A percentile compares a stretch with the other conserved stretches of the same genome.
Conservation (phyloP, 2,888 invertebrate genomes). For the Myathropa florea region DNA sequence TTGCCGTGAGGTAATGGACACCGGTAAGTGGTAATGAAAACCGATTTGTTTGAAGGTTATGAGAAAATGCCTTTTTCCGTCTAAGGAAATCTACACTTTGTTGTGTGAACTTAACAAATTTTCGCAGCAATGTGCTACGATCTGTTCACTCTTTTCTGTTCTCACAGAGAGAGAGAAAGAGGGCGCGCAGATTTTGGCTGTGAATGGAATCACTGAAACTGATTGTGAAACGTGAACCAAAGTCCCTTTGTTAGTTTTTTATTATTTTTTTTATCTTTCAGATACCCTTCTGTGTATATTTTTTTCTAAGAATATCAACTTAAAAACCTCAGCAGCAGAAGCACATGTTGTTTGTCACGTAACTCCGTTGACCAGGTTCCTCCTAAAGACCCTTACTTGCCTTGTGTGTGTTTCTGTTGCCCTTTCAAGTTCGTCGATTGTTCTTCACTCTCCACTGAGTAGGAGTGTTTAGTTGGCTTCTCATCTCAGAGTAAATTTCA, state of each 20-base stretch:
- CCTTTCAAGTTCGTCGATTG: too few relatives aligned
- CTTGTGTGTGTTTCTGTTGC: neutral
- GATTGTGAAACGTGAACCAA: neutral
- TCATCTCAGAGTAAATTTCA: neutral
- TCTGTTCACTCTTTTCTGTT: neutral
- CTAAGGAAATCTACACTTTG: too few relatives aligned
- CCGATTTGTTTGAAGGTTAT: neutral
- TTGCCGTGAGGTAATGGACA: neutral
- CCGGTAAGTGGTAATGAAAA: neutral
- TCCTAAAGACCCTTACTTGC: neutral
- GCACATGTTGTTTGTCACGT: slow-evolving; percentile 34
- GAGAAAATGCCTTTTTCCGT: neutral
- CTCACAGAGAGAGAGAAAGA: neutral
- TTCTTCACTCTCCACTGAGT: neutral
- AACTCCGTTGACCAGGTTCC: neutral
- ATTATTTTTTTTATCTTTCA: neutral
- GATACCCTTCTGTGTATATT: neutral
- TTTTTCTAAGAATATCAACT: neutral
- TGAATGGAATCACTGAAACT: slow-evolving; percentile 1
- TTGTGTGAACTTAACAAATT: neutral
- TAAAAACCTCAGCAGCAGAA: neutral
- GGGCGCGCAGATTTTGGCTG: neutral
- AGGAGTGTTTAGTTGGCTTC: too few relatives aligned
- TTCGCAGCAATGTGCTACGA: neutral
- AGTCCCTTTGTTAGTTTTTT: neutral